phyloP scores from a whole-genome alignment of 2,888 invertebrate species.

The Lepidochrysops patricia region DNA sequence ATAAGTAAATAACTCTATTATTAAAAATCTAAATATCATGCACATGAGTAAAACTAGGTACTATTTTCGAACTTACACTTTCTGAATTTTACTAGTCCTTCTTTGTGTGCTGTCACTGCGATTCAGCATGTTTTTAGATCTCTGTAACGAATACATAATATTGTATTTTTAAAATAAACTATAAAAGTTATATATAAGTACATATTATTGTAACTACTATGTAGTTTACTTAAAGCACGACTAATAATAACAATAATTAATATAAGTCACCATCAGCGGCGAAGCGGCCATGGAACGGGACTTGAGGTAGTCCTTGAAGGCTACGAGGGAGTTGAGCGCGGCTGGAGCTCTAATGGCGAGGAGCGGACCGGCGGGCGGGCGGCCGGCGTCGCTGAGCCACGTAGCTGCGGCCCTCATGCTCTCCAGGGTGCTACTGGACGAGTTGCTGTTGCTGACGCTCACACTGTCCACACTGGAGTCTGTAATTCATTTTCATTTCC shows the following conservation, averaged over 20 bases:
- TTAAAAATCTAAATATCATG: too few species aligned
- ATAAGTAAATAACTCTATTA: neutral
- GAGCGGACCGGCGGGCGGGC: conserved; percentile 44
- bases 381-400: conserved; percentile 83
- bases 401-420: conserved; percentile 86
- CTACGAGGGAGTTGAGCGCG: conserved; percentile 81
- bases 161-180: neutral
- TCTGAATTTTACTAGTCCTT: conserved; percentile 87
- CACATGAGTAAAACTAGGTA: too few species aligned
- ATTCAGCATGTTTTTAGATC: conserved; percentile 80
- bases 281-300: conserved; percentile 85
- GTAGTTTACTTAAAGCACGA: too few species aligned
- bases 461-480: conserved; percentile 67
- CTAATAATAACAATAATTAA: too few species aligned
- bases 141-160: conserved; percentile 57
- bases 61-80: conserved; percentile 77
- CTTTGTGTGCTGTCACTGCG: conserved; percentile 83
- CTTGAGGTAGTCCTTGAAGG: conserved; percentile 86
- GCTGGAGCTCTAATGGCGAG: conserved; percentile 80
- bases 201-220: too few species aligned
- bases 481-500: too few species aligned
- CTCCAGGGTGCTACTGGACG: conserved; percentile 48
- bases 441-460: conserved; percentile 45
- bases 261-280: conserved; percentile 76
- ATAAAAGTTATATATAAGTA: too few species aligned